Percentiles rank a stretch among this genome's conserved stretches.
Evolutionary conservation across 2,888 invertebrate genomes (phyloP).

Genomic region (Habrosyne pyritoides): DNA sequence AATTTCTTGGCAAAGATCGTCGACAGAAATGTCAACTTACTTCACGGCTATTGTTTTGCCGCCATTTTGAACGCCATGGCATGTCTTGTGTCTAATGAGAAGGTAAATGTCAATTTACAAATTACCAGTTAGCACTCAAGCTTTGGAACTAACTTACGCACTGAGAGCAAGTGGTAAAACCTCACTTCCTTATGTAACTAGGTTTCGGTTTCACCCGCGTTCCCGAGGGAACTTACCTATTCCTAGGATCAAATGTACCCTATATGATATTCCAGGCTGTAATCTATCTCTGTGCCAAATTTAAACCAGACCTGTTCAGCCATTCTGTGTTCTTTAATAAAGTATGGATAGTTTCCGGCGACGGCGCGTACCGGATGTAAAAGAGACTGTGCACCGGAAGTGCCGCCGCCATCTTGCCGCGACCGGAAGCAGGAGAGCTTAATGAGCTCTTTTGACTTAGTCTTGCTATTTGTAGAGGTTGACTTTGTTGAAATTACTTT

Average conservation of each 20-base stretch:
- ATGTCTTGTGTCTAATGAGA: too few relatives aligned
- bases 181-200: too few relatives aligned
- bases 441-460: constrained; percentile 37
- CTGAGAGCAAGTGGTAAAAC: too few relatives aligned
- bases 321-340: constrained; percentile 5
- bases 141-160: too few relatives aligned
- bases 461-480: background rate
- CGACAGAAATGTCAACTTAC: background rate
- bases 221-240: too few relatives aligned
- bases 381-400: constrained; percentile 33
- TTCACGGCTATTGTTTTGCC: background rate
- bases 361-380: constrained; percentile 1
- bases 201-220: too few relatives aligned
- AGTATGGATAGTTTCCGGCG: constrained; percentile 33
- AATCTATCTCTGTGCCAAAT: too few relatives aligned
- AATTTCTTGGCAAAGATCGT: background rate
- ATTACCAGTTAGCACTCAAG: too few relatives aligned
- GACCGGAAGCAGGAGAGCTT: constrained; percentile 33
- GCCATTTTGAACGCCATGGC: background rate
- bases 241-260: too few relatives aligned
- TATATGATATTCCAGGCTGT: too few relatives aligned
- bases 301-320: too few relatives aligned
- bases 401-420: constrained; percentile 35
- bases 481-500: background rate
- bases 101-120: background rate